Conservation (phyloP, 2,888 invertebrate species). For the Chrysopilus asiliformis region DNA sequence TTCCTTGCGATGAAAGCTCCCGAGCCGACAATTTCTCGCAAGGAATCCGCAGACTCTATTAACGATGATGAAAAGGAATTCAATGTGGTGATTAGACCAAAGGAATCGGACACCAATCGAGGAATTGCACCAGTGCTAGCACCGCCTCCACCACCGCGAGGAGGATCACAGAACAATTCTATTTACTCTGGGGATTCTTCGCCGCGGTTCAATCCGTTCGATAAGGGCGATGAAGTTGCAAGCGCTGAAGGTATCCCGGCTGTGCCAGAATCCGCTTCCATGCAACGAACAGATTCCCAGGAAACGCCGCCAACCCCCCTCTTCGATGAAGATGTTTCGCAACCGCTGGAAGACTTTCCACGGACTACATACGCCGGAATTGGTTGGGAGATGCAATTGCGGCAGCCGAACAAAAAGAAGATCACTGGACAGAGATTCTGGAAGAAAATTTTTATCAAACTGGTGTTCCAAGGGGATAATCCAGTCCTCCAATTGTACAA, state of each 20-base stretch:
- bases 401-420: slow-evolving; percentile 94
- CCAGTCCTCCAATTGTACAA: slow-evolving; percentile 78
- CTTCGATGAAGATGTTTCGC: slow-evolving; percentile 85
- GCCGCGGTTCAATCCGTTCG: slow-evolving; percentile 67
- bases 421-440: slow-evolving; percentile 90
- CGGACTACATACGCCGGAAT: slow-evolving; percentile 60
- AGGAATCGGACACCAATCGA: slow-evolving; percentile 31
- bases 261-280: slow-evolving; percentile 22
- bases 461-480: slow-evolving; percentile 65
- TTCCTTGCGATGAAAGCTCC: slow-evolving; percentile 72
- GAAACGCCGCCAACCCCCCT: slow-evolving; percentile 86
- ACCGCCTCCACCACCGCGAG: slow-evolving; percentile 46
- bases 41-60: slow-evolving; percentile 58
- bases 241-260: slow-evolving; percentile 24
- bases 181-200: slow-evolving; percentile 40
- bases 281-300: slow-evolving; percentile 45
- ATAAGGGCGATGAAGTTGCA: slow-evolving; percentile 39
- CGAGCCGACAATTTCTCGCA: slow-evolving; percentile 30
- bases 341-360: slow-evolving; percentile 85
- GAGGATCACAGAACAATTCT: slow-evolving; percentile 20
- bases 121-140: slow-evolving; percentile 57
- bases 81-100: slow-evolving; percentile 58
- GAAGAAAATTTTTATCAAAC: slow-evolving; percentile 87
- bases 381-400: slow-evolving; percentile 93
- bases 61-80: slow-evolving; percentile 60